Percentiles rank a stretch among this genome's conserved stretches.
phyloP scores from a whole-genome alignment of 2,888 invertebrate genomes.

The Octodonta nipae region DNA sequence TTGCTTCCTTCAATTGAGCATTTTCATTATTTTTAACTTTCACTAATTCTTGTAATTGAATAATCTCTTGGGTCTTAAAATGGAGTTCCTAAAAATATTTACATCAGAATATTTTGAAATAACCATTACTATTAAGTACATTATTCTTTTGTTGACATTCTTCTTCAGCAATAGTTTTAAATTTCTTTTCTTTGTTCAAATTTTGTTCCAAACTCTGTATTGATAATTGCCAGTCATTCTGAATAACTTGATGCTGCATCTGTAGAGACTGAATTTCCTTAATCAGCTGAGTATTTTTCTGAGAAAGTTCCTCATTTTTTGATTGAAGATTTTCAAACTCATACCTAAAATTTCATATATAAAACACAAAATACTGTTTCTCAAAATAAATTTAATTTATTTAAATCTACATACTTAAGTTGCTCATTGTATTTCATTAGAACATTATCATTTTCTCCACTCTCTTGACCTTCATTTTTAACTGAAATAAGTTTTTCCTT shows the following conservation, averaged over 20 bases:
- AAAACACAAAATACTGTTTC: background rate
- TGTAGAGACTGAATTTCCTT: constrained; percentile 34
- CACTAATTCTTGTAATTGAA: constrained; percentile 32
- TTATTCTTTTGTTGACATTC: constrained; percentile 29
- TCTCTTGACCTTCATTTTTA: constrained; percentile 18
- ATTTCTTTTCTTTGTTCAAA: constrained; percentile 34
- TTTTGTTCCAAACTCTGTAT: constrained; percentile 31
- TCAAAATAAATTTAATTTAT: background rate
- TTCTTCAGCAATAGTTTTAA: constrained; percentile 35
- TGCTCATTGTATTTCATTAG: constrained; percentile 26
- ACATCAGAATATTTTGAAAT: background rate
- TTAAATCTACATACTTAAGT: constrained; percentile 21
- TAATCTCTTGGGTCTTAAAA: constrained; percentile 37
- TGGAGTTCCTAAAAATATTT: constrained; percentile 28
- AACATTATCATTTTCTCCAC: constrained; percentile 15
- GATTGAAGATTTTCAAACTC: constrained; percentile 36
- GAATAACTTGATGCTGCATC: constrained; percentile 31
- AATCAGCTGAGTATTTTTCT: constrained; percentile 38
- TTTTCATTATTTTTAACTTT: constrained; percentile 33
- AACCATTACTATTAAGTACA: constrained; percentile 11
- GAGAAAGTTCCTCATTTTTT: constrained; percentile 33
- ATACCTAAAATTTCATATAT: constrained; percentile 21
- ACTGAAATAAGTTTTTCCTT: constrained; percentile 57
- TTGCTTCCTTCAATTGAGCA: constrained; percentile 30
- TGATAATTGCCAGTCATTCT: constrained; percentile 32